Evolutionary conservation across 2,797 vertebrate species (phyloP).

Genomic region (Tokudaia muenninki): DNA sequence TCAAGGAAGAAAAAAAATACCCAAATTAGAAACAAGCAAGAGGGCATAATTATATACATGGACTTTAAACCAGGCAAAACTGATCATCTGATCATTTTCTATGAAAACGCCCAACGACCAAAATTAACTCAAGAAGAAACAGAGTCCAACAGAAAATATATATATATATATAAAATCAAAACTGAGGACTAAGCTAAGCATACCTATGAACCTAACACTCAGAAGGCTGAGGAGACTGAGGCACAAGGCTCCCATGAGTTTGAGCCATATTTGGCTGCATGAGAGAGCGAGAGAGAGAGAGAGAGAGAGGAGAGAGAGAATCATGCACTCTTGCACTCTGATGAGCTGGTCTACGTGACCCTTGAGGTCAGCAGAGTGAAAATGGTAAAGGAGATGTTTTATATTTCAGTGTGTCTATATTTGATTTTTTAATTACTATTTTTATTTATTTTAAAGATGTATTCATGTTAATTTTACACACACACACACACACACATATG

Average conservation of each 20-base stretch:
- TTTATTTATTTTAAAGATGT: not conserved
- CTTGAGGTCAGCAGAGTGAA: not conserved
- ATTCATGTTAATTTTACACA: not conserved
- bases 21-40: conserved; percentile 72
- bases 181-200: not conserved
- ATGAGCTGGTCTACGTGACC: not conserved
- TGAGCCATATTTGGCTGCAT: not conserved
- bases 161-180: not conserved
- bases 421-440: not conserved
- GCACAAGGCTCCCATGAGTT: not conserved
- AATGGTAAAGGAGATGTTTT: not conserved
- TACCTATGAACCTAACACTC: not conserved
- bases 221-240: not conserved
- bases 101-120: conserved; percentile 74
- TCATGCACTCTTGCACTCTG: not conserved
- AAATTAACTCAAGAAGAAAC: conserved; percentile 77
- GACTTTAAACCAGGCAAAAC: conserved; percentile 61
- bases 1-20: conserved; percentile 22
- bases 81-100: conserved; percentile 76
- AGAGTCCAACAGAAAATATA: not conserved
- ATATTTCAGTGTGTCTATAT: not conserved
- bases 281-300: not conserved
- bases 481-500: not conserved
- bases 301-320: too few species aligned
- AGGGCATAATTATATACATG: conserved; percentile 67